Evolutionary conservation across 2,113 vertebrate genomes (phyloP).

Genomic region (Reinhardtius hippoglossoides): DNA sequence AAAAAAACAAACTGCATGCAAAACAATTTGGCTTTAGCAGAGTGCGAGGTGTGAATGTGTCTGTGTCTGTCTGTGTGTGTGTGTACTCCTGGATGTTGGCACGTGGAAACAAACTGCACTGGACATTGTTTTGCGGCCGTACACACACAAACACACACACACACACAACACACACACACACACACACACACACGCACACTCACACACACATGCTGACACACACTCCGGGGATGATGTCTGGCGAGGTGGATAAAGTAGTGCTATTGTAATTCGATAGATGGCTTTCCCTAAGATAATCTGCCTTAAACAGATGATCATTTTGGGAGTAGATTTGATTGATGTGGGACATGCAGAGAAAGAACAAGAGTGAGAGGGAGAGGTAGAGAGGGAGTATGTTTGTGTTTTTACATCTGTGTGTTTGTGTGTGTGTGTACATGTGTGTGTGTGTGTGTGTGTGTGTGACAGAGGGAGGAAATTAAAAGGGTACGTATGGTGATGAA

Average conservation of each 20-base stretch:
- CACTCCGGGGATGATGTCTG: conserved; percentile 80
- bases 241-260: conserved; percentile 83
- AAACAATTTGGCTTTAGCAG: conserved; percentile 54
- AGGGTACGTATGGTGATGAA: conserved; percentile 42
- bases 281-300: conserved; percentile 84
- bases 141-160: conserved; percentile 19
- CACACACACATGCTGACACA: conserved; percentile 37
- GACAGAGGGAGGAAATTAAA: conserved; percentile 45
- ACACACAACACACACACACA: conserved; percentile 21
- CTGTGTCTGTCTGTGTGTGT: not conserved
- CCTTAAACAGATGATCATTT: conserved; percentile 86
- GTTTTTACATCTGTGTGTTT: conserved; percentile 26
- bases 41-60: conserved; percentile 25
- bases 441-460: conserved; percentile 13
- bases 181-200: conserved; percentile 54
- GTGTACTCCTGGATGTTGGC: conserved; percentile 57
- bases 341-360: conserved; percentile 61
- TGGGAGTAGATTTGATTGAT: conserved; percentile 83
- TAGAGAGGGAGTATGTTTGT: conserved; percentile 24
- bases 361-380: conserved; percentile 47
- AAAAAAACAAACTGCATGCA: conserved; percentile 60
- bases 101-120: conserved; percentile 53
- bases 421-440: not conserved
- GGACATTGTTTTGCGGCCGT: conserved; percentile 64
- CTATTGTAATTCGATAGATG: conserved; percentile 86